Evolutionary conservation across 2,797 vertebrate genomes (phyloP).

Genomic region (Danio tinwini): DNA sequence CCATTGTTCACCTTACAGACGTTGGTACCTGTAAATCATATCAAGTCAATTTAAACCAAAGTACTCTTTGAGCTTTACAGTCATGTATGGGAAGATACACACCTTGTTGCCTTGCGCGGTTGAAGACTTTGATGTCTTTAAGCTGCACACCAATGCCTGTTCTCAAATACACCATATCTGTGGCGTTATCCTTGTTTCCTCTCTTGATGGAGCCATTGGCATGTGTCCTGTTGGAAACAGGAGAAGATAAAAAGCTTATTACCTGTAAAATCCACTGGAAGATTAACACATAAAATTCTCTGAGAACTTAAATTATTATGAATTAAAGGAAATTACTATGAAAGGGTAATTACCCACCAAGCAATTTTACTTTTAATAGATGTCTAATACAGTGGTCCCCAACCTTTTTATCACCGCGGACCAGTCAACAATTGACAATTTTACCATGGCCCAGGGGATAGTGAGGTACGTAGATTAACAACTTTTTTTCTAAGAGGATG

Average conservation of each 20-base stretch:
- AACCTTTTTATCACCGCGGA: too few relatives aligned
- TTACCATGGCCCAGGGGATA: too few relatives aligned
- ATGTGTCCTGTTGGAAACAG: conserved; percentile 84
- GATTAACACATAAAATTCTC: not conserved
- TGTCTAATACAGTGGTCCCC: too few relatives aligned
- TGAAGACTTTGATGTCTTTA: conserved; percentile 99
- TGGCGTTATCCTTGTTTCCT: conserved; percentile 94
- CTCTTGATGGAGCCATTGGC: conserved; percentile 98
- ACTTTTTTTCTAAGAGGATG: too few relatives aligned
- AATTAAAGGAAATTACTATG: not conserved
- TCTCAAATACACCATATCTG: conserved; percentile 89
- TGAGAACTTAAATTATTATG: not conserved
- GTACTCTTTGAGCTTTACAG: not conserved
- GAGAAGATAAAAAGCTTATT: not conserved
- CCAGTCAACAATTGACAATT: too few relatives aligned
- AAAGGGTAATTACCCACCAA: not conserved
- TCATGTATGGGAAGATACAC: not conserved
- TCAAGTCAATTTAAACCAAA: not conserved
- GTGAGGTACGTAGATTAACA: too few relatives aligned
- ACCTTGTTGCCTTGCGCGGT: conserved; percentile 94
- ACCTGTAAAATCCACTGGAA: not conserved
- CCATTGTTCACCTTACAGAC: conserved; percentile 90
- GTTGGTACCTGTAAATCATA: conserved; percentile 85
- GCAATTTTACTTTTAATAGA: too few relatives aligned
- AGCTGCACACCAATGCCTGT: conserved; percentile 96